Conservation (phyloP, 2,113 vertebrate species). For the Hydrolagus affinis region DNA sequence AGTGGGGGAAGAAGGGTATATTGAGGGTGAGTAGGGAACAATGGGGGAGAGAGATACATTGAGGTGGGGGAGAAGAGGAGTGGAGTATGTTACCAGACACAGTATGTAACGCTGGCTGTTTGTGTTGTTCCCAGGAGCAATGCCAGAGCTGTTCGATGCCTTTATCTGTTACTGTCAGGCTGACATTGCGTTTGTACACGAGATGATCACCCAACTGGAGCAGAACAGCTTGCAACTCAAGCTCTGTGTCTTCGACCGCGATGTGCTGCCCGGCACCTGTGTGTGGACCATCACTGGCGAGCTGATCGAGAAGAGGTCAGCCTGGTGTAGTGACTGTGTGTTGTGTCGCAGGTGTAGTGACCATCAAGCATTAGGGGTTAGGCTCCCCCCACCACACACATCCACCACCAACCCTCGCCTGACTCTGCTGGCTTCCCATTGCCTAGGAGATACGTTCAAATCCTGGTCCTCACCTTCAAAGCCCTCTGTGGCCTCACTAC, state of each 20-base stretch:
- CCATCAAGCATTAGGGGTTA: neutral
- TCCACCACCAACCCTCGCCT: too few relatives aligned
- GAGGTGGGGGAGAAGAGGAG: too few relatives aligned
- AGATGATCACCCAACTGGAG: constrained; percentile 89
- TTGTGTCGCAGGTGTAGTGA: neutral
- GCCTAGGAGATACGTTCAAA: too few relatives aligned
- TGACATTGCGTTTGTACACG: constrained; percentile 82
- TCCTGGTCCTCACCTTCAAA: neutral
- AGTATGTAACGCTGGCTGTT: too few relatives aligned
- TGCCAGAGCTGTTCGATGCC: constrained; percentile 79
- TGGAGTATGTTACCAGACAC: too few relatives aligned
- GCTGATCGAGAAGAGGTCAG: constrained; percentile 84
- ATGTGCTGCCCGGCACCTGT: constrained; percentile 86
- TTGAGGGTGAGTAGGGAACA: too few relatives aligned
- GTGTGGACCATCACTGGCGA: constrained; percentile 92
- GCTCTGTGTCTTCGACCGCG: constrained; percentile 87
- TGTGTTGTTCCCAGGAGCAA: constrained; percentile 48
- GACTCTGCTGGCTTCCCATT: too few relatives aligned
- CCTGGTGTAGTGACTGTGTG: neutral
- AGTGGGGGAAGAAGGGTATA: too few relatives aligned
- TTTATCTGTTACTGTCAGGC: constrained; percentile 94
- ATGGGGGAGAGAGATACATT: too few relatives aligned
- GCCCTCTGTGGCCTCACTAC: too few relatives aligned
- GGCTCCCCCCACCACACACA: too few relatives aligned
- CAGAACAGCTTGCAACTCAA: constrained; percentile 75